These are phyloP conservation scores for Acropternis orthonyx DNA, from an alignment of 2,797 vertebrate species.

Conservation along the genomic window DNA sequence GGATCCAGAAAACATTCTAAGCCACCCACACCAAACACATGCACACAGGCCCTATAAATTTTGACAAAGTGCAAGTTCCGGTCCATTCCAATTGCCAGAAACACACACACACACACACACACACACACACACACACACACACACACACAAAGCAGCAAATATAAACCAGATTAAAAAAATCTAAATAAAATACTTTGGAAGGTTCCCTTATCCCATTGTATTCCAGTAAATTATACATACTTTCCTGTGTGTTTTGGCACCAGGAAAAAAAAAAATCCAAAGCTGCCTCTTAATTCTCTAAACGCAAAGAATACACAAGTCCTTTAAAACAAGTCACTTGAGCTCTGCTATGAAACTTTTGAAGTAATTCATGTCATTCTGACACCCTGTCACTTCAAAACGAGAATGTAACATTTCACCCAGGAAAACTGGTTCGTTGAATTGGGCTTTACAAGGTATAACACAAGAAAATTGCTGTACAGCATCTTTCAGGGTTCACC, in stretches of 20 bases:
- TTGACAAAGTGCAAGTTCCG: not conserved
- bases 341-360: not conserved
- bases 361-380: not conserved
- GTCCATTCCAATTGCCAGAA: not conserved
- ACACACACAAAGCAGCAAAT: not conserved
- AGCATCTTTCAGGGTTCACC: not conserved
- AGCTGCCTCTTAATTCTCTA: not conserved
- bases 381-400: slow-evolving; percentile 1
- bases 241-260: slow-evolving; percentile 36
- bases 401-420: not conserved
- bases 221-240: slow-evolving; percentile 5
- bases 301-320: not conserved
- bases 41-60: not conserved
- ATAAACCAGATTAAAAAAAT: slow-evolving; percentile 32
- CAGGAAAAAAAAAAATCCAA: not conserved
- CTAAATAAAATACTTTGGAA: slow-evolving; percentile 20
- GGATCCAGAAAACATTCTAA: not conserved
- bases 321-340: not conserved
- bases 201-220: not conserved
- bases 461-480: not conserved
- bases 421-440: not conserved
- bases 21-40: not conserved
- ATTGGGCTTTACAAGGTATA: not conserved
- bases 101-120: no score
- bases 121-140: no score